Base-by-base conservation (phyloP, 2,888 invertebrate species). In the Seladonia tumulorum region DNA sequence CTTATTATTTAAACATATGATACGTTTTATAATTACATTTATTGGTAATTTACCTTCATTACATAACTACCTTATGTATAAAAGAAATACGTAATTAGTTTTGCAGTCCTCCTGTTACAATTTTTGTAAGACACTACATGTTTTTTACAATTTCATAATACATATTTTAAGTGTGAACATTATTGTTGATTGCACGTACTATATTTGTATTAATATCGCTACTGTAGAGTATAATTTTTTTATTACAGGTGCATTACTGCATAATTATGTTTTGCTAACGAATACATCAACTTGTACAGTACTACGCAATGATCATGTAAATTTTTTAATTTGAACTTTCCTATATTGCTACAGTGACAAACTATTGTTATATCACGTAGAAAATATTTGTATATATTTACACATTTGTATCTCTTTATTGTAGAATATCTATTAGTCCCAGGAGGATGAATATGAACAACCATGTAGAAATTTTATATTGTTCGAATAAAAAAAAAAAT, bases 331-430 rank as follows among this genome's bases (percentile, higher is more conserved):
- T 82, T 82, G 22, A n/a, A 82, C 45, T 78, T 78, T 53, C 66
- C 63, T 73, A 76, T 73, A 76, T 73, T 71, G 29, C 68, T 86
- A 81, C 75, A 75, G 78, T 78, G 75, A 79, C 66, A 76, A 81
- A 76, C 22, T 29, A 79, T 75, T 79, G 47, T 70, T 77, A 74
- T 63, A 74, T 77, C 16, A 74, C 70, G 68, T 82, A 88, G 82
- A 86, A 86, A 82, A 86, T 82, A 88, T 85, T 74, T 71, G 66
- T 75, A 81, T 78, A 70, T 82, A 89, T 85, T 87, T 85, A 83
- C 87, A 83, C 60, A 35, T n/a, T 39, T 73, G 57, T 77, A 68
- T 76, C 60, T 18, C 70, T 35, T 81, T 29, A 12, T 72, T 49
- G 22, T 76, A 70, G 39, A 82, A 42, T 76, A 77, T 70, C 63